These are phyloP conservation scores for Cerceris ruficornis DNA, from an alignment of 2,888 invertebrate genomes.

Conservation along the genomic window DNA sequence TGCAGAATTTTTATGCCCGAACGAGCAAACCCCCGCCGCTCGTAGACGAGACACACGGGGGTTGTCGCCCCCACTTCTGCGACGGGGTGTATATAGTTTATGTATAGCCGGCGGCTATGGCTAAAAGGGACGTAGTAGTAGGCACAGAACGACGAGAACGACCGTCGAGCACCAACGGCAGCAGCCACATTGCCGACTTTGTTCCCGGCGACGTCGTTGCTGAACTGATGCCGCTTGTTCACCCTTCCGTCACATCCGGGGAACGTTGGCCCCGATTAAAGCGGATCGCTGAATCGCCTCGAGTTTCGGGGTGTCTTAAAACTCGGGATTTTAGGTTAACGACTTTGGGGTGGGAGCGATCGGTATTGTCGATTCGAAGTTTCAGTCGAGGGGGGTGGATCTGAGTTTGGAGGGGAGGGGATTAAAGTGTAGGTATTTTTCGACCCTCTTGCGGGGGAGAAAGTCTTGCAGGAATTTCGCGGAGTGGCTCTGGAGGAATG, in stretches of 20 bases:
- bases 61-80: conserved; percentile 61
- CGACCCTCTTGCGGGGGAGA: too few relatives aligned
- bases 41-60: conserved; percentile 78
- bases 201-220: conserved; percentile 29
- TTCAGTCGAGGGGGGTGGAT: too few relatives aligned
- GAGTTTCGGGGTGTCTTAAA: not conserved
- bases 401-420: too few relatives aligned
- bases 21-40: conserved; percentile 71
- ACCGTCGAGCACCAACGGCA: conserved; percentile 7
- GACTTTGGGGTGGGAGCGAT: too few relatives aligned
- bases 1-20: conserved; percentile 75
- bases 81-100: conserved; percentile 55
- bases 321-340: too few relatives aligned
- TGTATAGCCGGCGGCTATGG: conserved; percentile 64
- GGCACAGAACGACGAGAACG: conserved; percentile 17
- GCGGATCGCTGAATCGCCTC: conserved; percentile 43
- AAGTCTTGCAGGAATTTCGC: too few relatives aligned
- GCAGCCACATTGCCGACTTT: conserved; percentile 31
- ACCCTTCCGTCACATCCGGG: conserved; percentile 49
- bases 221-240: conserved; percentile 41
- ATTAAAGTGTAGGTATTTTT: too few relatives aligned
- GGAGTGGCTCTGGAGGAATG: too few relatives aligned
- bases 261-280: conserved; percentile 51
- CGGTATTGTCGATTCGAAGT: too few relatives aligned
- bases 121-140: conserved; percentile 59